A percentile compares a stretch with the other conserved stretches of the same genome.
Conservation (phyloP, 1,140 invertebrate species). For the Pseudomyrmex cubaensis region DNA sequence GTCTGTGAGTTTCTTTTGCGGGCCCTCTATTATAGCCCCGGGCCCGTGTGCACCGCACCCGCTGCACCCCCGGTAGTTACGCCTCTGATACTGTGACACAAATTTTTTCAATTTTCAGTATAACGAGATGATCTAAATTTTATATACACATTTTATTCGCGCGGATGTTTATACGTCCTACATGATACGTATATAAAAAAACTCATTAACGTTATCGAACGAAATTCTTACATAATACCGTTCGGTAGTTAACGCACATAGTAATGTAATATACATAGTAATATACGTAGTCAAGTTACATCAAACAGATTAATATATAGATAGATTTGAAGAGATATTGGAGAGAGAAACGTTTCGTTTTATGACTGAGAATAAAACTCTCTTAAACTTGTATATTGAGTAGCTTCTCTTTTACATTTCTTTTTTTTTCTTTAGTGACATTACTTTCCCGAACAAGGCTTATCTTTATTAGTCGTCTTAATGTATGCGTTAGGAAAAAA, state of each 20-base stretch:
- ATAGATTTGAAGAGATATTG: not conserved
- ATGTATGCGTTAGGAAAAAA: not conserved
- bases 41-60: no score
- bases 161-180: not conserved
- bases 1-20: no score
- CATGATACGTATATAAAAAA: not conserved
- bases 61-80: no score
- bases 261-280: no score
- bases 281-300: not conserved
- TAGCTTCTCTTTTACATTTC: not conserved
- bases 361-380: not conserved
- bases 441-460: not conserved
- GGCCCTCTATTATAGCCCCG: no score
- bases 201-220: not conserved
- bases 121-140: conserved; percentile 25
- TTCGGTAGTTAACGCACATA: not conserved
- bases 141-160: not conserved
- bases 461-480: conserved; percentile 32
- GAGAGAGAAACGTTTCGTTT: not conserved
- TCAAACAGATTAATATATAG: not conserved
- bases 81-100: no score
- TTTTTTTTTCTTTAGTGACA: not conserved
- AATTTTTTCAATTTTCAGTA: conserved; percentile 36
- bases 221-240: conserved; percentile 11
- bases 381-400: not conserved